Evolutionary conservation across 2,113 vertebrate species (phyloP).

Genomic region (Hemicordylus capensis): DNA sequence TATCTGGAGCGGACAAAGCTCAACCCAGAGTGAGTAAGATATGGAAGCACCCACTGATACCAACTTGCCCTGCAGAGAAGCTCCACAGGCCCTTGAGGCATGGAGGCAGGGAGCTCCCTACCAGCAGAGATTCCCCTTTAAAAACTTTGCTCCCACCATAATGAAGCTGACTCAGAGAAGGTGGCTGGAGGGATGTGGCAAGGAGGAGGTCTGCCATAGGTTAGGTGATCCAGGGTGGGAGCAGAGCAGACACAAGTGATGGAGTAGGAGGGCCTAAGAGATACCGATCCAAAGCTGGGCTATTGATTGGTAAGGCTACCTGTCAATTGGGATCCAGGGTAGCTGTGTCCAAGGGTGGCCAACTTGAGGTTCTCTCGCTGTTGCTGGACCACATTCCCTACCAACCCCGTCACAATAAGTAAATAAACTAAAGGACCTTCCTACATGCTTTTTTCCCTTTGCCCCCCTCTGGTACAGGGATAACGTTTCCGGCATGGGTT

Average conservation of each 20-base stretch:
- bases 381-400: too few relatives aligned
- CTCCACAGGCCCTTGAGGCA: background rate
- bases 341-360: too few relatives aligned
- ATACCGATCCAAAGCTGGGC: background rate
- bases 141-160: background rate
- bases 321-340: too few relatives aligned
- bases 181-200: background rate
- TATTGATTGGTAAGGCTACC: background rate
- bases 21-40: conserved; percentile 36
- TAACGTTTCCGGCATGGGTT: background rate
- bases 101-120: background rate
- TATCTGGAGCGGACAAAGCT: conserved; percentile 46
- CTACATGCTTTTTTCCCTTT: background rate
- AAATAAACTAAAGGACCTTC: background rate
- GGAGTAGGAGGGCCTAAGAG: background rate
- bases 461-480: background rate
- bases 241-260: background rate
- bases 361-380: too few relatives aligned
- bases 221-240: background rate
- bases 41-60: background rate
- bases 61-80: background rate
- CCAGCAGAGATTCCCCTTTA: background rate
- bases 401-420: too few relatives aligned
- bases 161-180: background rate
- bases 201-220: too few relatives aligned